A percentile compares a stretch with the other conserved stretches of the same genome.
These are phyloP conservation scores for Thalassophryne amazonica DNA, from an alignment of 2,797 vertebrate species.

Conservation along the genomic window DNA sequence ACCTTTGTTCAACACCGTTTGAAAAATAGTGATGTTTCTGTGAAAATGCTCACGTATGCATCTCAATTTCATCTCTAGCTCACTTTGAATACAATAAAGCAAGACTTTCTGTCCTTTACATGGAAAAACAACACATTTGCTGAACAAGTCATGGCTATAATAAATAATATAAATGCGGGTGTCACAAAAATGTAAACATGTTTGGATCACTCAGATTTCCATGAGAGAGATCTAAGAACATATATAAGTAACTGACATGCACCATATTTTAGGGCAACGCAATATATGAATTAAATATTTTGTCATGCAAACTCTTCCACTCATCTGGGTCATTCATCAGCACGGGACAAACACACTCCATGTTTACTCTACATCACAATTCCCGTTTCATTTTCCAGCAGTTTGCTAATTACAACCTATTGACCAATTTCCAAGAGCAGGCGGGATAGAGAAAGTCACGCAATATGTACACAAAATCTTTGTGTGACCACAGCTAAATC, in stretches of 20 bases:
- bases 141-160: not conserved
- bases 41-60: constrained; percentile 36
- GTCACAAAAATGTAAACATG: constrained; percentile 30
- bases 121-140: not conserved
- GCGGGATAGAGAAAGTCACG: constrained; percentile 36
- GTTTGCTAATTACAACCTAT: constrained; percentile 51
- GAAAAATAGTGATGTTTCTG: constrained; percentile 50
- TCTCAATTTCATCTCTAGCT: constrained; percentile 23
- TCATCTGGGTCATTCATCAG: not conserved
- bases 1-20: constrained; percentile 55
- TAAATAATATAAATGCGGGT: not conserved
- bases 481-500: constrained; percentile 50
- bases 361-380: constrained; percentile 14
- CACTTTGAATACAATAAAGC: constrained; percentile 29
- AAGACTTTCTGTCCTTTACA: constrained; percentile 2
- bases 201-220: too few species aligned
- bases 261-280: too few species aligned
- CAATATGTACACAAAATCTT: constrained; percentile 35
- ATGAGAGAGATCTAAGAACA: too few species aligned
- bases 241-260: too few species aligned
- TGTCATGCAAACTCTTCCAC: not conserved
- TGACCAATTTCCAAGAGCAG: constrained; percentile 34
- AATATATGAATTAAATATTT: too few species aligned
- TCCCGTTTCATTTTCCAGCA: constrained; percentile 27
- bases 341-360: too few species aligned